Evolutionary conservation across 1,140 invertebrate genomes (phyloP).

Genomic region (Plodia interpunctella): DNA sequence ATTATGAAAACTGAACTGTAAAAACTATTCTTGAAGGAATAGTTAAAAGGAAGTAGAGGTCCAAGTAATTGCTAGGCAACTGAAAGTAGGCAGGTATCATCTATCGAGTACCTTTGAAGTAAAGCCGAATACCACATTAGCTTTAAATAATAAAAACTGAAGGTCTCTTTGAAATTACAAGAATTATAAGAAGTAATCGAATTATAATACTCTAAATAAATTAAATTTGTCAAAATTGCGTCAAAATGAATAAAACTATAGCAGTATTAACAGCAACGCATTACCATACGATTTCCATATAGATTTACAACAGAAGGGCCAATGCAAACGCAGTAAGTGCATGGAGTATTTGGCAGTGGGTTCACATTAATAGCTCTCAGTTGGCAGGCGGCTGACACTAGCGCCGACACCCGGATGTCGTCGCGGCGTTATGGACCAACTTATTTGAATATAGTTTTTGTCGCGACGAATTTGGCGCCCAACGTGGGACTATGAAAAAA

Average conservation of each 20-base stretch:
- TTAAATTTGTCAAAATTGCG: neutral
- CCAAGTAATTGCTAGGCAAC: too few species aligned
- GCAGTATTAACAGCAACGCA: too few species aligned
- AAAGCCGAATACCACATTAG: too few species aligned
- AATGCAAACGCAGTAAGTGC: slow-evolving; percentile 44
- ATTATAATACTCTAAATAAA: too few species aligned
- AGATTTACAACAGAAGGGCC: slow-evolving; percentile 22
- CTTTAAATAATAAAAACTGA: too few species aligned
- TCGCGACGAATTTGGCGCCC: slow-evolving; percentile 39
- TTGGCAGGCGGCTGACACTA: slow-evolving; percentile 50
- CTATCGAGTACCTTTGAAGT: too few species aligned
- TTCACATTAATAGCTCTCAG: slow-evolving; percentile 49
- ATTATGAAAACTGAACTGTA: too few species aligned
- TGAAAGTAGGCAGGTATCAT: too few species aligned
- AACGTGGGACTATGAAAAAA: slow-evolving; percentile 26
- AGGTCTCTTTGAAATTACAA: too few species aligned
- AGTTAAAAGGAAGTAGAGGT: too few species aligned
- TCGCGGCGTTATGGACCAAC: slow-evolving; percentile 57
- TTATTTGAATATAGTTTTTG: slow-evolving; percentile 3
- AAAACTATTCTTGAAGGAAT: too few species aligned
- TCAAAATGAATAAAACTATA: neutral
- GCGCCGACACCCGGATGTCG: slow-evolving; percentile 65
- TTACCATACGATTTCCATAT: neutral
- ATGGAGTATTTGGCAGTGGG: slow-evolving; percentile 53
- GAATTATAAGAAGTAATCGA: too few species aligned